Conservation (phyloP, 1,140 invertebrate genomes). For the Rhizoglyphus robini region DNA sequence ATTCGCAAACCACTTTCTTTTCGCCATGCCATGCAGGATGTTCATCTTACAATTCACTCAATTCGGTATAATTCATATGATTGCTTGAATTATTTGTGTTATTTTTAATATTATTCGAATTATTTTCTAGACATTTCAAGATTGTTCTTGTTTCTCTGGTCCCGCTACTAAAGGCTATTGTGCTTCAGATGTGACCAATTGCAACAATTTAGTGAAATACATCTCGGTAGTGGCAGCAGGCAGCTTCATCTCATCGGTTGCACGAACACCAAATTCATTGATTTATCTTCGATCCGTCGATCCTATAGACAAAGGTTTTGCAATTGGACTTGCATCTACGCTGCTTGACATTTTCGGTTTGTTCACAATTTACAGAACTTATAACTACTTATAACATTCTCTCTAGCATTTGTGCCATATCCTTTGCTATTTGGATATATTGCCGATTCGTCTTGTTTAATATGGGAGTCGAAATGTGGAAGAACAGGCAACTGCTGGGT, state of each 20-base stretch:
- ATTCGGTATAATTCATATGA: not conserved
- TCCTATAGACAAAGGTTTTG: conserved; percentile 31
- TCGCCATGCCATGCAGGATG: conserved; percentile 81
- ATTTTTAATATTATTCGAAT: not conserved
- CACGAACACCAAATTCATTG: conserved; percentile 30
- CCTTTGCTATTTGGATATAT: conserved; percentile 31
- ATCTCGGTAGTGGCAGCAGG: not conserved
- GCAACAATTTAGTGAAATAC: not conserved
- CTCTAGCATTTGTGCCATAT: conserved; percentile 30
- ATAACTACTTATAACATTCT: too few species aligned
- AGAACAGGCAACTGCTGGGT: conserved; percentile 32
- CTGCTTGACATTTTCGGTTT: conserved; percentile 27
- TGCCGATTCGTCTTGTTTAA: conserved; percentile 30
- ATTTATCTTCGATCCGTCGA: conserved; percentile 30
- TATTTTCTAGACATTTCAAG: not conserved
- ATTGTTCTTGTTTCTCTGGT: not conserved
- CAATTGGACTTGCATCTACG: conserved; percentile 29
- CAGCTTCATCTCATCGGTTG: conserved; percentile 19
- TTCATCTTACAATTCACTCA: conserved; percentile 8
- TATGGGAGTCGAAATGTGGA: conserved; percentile 30
- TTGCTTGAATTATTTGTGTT: not conserved
- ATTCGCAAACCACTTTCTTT: conserved; percentile 58
- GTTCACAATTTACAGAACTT: not conserved
- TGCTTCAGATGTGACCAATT: not conserved
- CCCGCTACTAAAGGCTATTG: not conserved